Percentiles rank a stretch among this genome's conserved stretches.
Conservation (phyloP, 2,797 vertebrate species). For the Holocentrus rufus region DNA sequence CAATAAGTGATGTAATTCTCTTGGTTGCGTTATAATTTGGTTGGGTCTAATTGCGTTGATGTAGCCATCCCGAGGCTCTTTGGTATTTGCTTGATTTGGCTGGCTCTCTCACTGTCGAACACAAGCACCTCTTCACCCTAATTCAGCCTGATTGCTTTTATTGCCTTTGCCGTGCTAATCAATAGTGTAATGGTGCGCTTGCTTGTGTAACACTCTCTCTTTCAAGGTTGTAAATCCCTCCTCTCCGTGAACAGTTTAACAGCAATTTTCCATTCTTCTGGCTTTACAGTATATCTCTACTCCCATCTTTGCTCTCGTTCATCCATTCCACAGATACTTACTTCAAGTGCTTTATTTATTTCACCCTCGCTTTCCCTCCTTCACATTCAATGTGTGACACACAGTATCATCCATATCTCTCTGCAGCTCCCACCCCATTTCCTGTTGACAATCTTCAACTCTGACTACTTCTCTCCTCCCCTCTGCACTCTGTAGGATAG, state of each 20-base stretch:
- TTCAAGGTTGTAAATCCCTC: constrained; percentile 14
- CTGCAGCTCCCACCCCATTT: constrained; percentile 50
- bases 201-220: constrained; percentile 27
- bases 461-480: constrained; percentile 41
- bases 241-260: constrained; percentile 5
- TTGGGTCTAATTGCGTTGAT: constrained; percentile 53
- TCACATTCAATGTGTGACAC: constrained; percentile 26
- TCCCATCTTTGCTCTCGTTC: constrained; percentile 14
- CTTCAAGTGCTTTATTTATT: constrained; percentile 29
- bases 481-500: constrained; percentile 86
- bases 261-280: background rate
- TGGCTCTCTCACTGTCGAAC: constrained; percentile 32
- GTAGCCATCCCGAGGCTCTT: constrained; percentile 38
- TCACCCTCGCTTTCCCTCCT: constrained; percentile 23
- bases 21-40: constrained; percentile 48
- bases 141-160: constrained; percentile 36
- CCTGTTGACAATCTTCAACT: constrained; percentile 60
- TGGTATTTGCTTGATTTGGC: constrained; percentile 27
- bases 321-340: constrained; percentile 13
- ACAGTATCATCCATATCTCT: constrained; percentile 53
- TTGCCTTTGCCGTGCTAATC: constrained; percentile 50
- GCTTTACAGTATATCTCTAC: background rate
- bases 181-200: constrained; percentile 38
- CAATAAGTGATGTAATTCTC: constrained; percentile 53
- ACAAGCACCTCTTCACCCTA: constrained; percentile 38